A percentile compares a stretch with the other conserved stretches of the same genome.
Conservation (phyloP, 2,113 vertebrate genomes). For the Antennarius striatus region DNA sequence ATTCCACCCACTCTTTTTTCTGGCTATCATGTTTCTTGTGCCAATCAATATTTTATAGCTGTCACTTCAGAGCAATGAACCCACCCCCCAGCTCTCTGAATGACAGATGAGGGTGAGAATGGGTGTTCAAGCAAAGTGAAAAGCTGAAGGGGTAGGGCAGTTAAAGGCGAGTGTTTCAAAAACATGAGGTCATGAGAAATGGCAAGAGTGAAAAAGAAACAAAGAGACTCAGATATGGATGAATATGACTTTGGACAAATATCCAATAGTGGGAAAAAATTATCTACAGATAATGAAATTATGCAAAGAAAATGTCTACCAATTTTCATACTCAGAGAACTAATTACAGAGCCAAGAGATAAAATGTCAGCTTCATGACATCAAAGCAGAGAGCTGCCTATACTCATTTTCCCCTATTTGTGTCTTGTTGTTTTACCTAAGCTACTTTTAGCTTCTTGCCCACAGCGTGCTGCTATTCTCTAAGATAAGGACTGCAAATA, state of each 20-base stretch:
- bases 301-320: conserved; percentile 51
- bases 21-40: conserved; percentile 68
- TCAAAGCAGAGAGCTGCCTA: conserved; percentile 63
- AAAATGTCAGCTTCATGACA: conserved; percentile 67
- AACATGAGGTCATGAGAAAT: conserved; percentile 25
- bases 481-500: conserved; percentile 49
- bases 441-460: conserved; percentile 61
- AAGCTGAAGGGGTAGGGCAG: conserved; percentile 10
- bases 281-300: conserved; percentile 67
- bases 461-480: conserved; percentile 38
- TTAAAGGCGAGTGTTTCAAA: conserved; percentile 21
- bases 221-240: conserved; percentile 20
- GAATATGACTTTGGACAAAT: conserved; percentile 49
- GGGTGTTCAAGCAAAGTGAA: conserved; percentile 39
- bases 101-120: conserved; percentile 70
- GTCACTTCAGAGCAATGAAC: conserved; percentile 59
- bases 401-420: conserved; percentile 50
- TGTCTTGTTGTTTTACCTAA: conserved; percentile 63
- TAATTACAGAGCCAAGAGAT: conserved; percentile 66
- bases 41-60: conserved; percentile 75
- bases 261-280: conserved; percentile 44
- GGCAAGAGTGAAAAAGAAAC: conserved; percentile 14
- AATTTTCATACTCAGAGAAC: conserved; percentile 60
- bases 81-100: conserved; percentile 46
- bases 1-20: conserved; percentile 34